A percentile compares a stretch with the other conserved stretches of the same genome.
Evolutionary conservation across 2,113 vertebrate genomes (phyloP).

Genomic region (Piprites chloris): DNA sequence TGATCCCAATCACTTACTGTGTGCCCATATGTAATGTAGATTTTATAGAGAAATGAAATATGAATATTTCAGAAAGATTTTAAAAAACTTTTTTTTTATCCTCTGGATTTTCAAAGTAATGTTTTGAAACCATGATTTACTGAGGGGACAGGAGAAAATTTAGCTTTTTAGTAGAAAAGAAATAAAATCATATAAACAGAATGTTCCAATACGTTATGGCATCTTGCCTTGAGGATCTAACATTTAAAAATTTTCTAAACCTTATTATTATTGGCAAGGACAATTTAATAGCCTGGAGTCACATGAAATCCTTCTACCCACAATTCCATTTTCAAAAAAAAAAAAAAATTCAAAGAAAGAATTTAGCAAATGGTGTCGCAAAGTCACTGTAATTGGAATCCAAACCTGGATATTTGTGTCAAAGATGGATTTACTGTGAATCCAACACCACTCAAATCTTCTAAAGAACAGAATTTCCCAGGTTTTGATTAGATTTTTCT

Average conservation of each 20-base stretch:
- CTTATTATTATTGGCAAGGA: neutral
- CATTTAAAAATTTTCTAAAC: neutral
- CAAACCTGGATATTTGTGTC: neutral
- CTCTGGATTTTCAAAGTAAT: neutral
- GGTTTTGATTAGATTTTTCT: neutral
- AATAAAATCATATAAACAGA: neutral
- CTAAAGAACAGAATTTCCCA: neutral
- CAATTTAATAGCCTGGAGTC: neutral
- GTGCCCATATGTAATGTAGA: neutral
- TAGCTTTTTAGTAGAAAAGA: neutral
- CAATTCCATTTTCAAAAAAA: neutral
- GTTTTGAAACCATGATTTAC: neutral
- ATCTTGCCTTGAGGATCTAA: neutral
- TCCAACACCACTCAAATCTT: neutral
- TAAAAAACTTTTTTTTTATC: neutral
- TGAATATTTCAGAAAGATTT: neutral
- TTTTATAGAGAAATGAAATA: neutral
- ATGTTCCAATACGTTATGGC: neutral
- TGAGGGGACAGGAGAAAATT: neutral
- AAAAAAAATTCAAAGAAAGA: neutral
- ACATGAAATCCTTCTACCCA: neutral
- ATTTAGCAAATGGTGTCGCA: neutral
- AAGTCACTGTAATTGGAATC: neutral
- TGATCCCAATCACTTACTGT: neutral
- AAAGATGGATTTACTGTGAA: neutral